Evolutionary conservation across 2,888 invertebrate species (phyloP), one percentile per base, ranked within the genome.

Genomic region (Metacarcinus magister): DNA sequence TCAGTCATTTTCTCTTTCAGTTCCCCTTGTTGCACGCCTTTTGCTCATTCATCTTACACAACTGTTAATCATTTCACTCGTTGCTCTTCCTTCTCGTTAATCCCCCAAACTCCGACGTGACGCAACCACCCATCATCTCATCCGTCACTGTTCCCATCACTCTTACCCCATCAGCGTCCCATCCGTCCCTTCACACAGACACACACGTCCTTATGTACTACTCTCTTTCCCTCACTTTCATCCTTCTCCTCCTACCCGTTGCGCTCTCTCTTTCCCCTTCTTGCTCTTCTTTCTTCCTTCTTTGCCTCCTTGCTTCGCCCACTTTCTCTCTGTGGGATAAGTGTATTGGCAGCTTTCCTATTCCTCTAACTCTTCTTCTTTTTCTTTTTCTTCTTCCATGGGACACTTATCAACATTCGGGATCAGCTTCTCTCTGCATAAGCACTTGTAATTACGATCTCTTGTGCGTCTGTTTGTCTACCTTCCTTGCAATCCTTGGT

Each of bases 131-230:
- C 3, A n/a, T 44, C 48, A 7, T 44, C 44, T 43, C 48, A 44
- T 48, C 48, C 44, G 19, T 91, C 91, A 16, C 48, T 91, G 8
- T 43, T 1, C 44, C 91, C 91, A n/a, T 44, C 28, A n/a, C 48
- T 91, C 91, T 44, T 8, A 28, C 43, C n/a, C 48, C 91, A 23
- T 32, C 32, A 23, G 5, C 8, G 32, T 32, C 32, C 87, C n/a
- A 87, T 87, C 87, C 23, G 91, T 43, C 91, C 32, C 91, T n/a
- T 91, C 91, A 82, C 44, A n/a, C 91, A 19, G 4, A 46, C 44
- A n/a, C 8, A 44, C n/a, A 82, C 19, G 2, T 43, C 39, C 89
- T 89, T 28, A n/a, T 91, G n/a, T 91, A 39, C 28, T 89, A 7
- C 89, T 28, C 39, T 44, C 44, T 82, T 46, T 44, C 46, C 23